Base-by-base conservation (phyloP, 2,888 invertebrate genomes). In the Achlya flavicornis region DNA sequence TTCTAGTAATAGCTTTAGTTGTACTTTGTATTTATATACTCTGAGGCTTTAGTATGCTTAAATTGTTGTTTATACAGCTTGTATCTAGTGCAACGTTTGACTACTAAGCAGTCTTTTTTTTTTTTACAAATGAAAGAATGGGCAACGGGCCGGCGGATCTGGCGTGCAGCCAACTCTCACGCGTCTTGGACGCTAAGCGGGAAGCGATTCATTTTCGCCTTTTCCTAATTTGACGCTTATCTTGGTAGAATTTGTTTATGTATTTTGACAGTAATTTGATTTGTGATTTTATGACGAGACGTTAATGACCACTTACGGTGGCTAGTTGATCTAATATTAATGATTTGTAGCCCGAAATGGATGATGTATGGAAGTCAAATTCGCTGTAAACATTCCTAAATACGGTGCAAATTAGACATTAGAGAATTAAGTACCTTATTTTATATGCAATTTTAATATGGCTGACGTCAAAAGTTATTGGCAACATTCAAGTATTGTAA, bases 321-420 rank as follows among this genome's bases (percentile, higher is more conserved):
- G 66, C 64, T 69, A 67, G 69, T 73, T 68, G 65, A 71, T 76
- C 66, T 73, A 66, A 73, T 74, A 72, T 73, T 67, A 71, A 72
- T 75, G 71, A 73, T 65, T 64, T 62, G 70, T 69, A 61, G 53
- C 48, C 32, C 58, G 46, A 38, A 32, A 38, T 62, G 63, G 61
- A 7, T 72, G 71, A 70, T 72, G 64, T 70, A 70, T 64, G 62
- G 57, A 65, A 66, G 38, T 43, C 53, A 57, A 43, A 67, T 65
- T 63, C 58, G 62, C 67, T 66, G 66, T 67, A 68, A 68, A 19
- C 10, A 3, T 53, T 53, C n/a, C 53, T 53, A n/a, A 38, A 63
- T 63, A 46, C 35, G 48, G 62, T n/a, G n/a, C 43, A 60, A 33
- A 19, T 53, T 10, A 19, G 53, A 53, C 53, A 53, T 19, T 10